A percentile compares a stretch with the other conserved stretches of the same genome.
Evolutionary conservation across 2,888 invertebrate species (phyloP).

Genomic region (Drosophila aldrichi): DNA sequence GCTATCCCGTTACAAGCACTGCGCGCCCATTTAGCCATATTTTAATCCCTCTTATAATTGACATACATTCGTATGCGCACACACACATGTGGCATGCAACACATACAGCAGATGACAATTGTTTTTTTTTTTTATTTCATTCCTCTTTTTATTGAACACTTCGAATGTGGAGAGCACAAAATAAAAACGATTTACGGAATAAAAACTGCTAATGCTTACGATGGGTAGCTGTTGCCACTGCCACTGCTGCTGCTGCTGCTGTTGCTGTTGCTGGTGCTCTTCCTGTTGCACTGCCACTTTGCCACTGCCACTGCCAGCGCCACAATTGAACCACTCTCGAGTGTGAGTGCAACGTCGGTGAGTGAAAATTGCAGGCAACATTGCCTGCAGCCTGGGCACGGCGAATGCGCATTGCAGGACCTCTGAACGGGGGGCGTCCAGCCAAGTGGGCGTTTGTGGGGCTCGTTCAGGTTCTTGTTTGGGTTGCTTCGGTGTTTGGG

Average conservation of each 20-base stretch:
- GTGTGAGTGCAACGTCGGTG: constrained; percentile 43
- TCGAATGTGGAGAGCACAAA: constrained; percentile 13
- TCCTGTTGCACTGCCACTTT: constrained; percentile 48
- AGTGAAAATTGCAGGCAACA: constrained; percentile 50
- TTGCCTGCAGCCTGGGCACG: constrained; percentile 18
- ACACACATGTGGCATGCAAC: constrained; percentile 3
- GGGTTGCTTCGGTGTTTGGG: constrained; percentile 2
- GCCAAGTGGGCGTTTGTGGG: constrained; percentile 11
- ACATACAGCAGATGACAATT: constrained; percentile 4
- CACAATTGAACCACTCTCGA: constrained; percentile 14
- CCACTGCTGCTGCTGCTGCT: constrained; percentile 24
- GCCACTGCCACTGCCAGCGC: constrained; percentile 30
- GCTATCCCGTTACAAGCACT: background rate
- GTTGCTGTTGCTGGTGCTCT: constrained; percentile 20
- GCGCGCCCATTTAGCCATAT: constrained; percentile 23
- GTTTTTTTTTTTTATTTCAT: background rate
- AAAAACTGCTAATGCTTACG: constrained; percentile 30
- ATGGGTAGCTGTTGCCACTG: constrained; percentile 19
- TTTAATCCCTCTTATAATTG: constrained; percentile 33
- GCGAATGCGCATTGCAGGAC: constrained; percentile 54
- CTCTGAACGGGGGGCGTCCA: constrained; percentile 17
- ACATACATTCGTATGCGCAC: constrained; percentile 34
- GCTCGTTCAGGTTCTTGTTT: background rate
- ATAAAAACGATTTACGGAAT: constrained; percentile 16
- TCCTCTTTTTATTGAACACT: constrained; percentile 32